phyloP scores from a whole-genome alignment of 2,113 vertebrate genomes.

The Illadopsis cleaveri region DNA sequence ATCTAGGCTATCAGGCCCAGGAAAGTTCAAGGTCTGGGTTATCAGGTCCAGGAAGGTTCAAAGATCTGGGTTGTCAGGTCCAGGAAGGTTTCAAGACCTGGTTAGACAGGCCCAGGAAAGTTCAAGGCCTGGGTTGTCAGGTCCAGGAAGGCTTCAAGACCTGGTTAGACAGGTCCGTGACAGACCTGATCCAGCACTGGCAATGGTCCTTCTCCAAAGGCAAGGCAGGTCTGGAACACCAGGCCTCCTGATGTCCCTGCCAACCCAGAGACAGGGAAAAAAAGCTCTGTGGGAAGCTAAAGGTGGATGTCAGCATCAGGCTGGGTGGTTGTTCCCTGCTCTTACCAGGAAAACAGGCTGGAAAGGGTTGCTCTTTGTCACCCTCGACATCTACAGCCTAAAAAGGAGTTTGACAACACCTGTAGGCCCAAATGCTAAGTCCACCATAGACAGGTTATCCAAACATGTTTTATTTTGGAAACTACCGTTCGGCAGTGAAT shows the following conservation, averaged over 20 bases:
- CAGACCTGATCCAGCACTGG: not conserved
- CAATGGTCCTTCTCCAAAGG: not conserved
- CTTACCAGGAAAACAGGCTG: not conserved
- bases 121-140: not conserved
- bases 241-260: not conserved
- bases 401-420: not conserved
- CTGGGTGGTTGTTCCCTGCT: not conserved
- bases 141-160: not conserved
- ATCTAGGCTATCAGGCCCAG: too few species aligned
- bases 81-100: too few species aligned
- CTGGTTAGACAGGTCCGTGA: not conserved
- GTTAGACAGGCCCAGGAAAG: too few species aligned
- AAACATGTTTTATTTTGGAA: not conserved
- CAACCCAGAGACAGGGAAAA: not conserved
- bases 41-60: too few species aligned
- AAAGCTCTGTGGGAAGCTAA: not conserved
- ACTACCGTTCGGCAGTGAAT: not conserved
- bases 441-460: not conserved
- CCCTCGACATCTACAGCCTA: not conserved
- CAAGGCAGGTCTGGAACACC: not conserved
- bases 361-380: not conserved
- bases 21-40: not conserved
- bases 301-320: not conserved
- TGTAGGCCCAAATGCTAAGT: not conserved
- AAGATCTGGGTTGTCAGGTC: not conserved